phyloP scores from a whole-genome alignment of 2,113 vertebrate species.

The Peromyscus maniculatus region DNA sequence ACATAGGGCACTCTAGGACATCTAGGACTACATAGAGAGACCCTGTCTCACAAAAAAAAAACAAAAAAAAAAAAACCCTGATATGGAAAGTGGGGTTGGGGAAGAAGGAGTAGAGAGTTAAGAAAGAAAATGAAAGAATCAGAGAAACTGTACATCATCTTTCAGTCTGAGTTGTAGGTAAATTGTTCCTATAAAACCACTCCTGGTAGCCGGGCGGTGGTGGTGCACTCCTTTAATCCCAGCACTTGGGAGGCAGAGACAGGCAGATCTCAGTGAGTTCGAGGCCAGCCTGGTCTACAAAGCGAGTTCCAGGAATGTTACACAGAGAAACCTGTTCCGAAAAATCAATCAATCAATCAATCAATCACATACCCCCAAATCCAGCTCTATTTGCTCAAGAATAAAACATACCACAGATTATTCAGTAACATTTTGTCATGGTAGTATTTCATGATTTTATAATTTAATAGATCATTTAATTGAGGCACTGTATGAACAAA shows the following conservation, averaged over 20 bases:
- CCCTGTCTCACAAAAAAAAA: not conserved
- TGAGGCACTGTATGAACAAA: not conserved
- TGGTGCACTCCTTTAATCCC: no score
- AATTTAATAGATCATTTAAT: slow-evolving; percentile 8
- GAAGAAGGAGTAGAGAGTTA: not conserved
- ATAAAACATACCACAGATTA: not conserved
- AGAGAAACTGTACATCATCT: not conserved
- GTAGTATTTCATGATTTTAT: not conserved
- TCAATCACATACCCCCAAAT: not conserved
- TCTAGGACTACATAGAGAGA: not conserved
- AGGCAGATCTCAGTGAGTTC: no score
- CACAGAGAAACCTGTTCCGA: no score
- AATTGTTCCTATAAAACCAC: not conserved
- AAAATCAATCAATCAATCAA: no score
- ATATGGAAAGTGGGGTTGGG: not conserved
- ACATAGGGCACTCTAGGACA: not conserved
- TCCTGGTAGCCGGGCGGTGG: no score
- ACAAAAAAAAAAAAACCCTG: not conserved
- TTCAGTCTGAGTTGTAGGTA: slow-evolving; percentile 8
- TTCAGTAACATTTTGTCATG: not conserved
- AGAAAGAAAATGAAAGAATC: not conserved
- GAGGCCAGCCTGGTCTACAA: no score
- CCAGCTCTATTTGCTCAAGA: not conserved
- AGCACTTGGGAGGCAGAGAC: no score
- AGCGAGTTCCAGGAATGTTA: no score